Conservation (phyloP, 2,113 vertebrate species). For the Lepidothrix coronata region DNA sequence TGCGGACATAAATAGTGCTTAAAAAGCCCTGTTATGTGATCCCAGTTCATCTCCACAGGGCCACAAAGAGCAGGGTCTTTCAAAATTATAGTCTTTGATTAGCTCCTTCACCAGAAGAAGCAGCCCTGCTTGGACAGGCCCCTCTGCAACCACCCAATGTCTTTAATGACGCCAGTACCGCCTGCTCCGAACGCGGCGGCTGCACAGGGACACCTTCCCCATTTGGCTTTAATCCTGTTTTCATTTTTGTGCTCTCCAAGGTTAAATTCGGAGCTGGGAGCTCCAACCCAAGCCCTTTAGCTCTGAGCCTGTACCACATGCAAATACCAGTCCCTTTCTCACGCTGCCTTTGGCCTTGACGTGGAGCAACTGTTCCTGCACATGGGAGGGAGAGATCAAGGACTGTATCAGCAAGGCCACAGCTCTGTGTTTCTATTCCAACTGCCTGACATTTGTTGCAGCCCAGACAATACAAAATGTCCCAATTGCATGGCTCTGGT, state of each 20-base stretch:
- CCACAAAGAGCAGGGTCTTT: not conserved
- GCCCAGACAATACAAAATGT: not conserved
- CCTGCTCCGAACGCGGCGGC: rapidly evolving
- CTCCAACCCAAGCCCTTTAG: not conserved
- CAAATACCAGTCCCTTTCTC: not conserved
- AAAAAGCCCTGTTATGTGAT: rapidly evolving
- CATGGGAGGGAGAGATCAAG: not conserved
- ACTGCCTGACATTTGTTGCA: not conserved
- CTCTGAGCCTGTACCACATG: not conserved
- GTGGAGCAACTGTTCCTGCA: not conserved
- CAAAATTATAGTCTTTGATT: not conserved
- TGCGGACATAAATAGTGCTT: not conserved
- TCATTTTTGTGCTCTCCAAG: constrained; percentile 3
- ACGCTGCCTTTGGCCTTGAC: not conserved
- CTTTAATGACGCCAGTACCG: not conserved
- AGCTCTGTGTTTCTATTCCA: not conserved
- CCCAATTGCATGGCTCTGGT: not conserved
- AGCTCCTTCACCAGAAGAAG: not conserved
- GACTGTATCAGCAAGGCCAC: not conserved
- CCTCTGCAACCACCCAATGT: not conserved
- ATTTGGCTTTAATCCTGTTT: constrained; percentile 6
- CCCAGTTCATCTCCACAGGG: not conserved
- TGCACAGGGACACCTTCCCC: not conserved
- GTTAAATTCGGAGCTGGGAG: not conserved
- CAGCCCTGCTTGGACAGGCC: not conserved